These are phyloP conservation scores for Etia nguti DNA, from an alignment of 2,113 vertebrate genomes.

Conservation along the genomic window DNA sequence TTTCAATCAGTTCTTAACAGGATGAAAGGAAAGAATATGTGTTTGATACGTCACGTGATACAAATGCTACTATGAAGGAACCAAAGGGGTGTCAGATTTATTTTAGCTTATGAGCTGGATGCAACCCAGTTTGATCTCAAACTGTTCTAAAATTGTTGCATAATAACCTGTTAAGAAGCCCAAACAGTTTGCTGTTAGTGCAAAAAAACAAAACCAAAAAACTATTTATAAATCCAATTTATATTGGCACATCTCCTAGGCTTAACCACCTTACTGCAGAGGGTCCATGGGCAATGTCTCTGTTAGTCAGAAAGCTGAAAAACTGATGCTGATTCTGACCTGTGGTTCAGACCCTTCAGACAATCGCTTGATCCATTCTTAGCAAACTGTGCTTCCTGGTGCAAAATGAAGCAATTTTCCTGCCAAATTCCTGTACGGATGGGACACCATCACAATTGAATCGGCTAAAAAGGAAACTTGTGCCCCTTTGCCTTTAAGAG, in stretches of 20 bases:
- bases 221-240: background rate
- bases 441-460: background rate
- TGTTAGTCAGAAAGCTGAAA: background rate
- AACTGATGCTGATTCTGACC: background rate
- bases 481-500: slow-evolving; percentile 11
- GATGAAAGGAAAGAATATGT: background rate
- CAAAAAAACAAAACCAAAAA: background rate
- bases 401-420: background rate
- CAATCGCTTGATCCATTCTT: background rate
- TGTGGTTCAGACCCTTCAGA: background rate
- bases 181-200: background rate
- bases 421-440: background rate
- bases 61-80: background rate
- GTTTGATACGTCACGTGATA: background rate
- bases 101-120: background rate
- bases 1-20: background rate
- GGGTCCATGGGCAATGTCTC: background rate
- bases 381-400: background rate
- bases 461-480: background rate
- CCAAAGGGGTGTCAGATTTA: background rate
- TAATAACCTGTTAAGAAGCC: background rate
- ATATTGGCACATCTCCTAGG: background rate
- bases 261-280: background rate
- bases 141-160: background rate
- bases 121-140: background rate